Evolutionary conservation across 2,888 invertebrate species (phyloP).

Genomic region (Elaeidobius kamerunicus): DNA sequence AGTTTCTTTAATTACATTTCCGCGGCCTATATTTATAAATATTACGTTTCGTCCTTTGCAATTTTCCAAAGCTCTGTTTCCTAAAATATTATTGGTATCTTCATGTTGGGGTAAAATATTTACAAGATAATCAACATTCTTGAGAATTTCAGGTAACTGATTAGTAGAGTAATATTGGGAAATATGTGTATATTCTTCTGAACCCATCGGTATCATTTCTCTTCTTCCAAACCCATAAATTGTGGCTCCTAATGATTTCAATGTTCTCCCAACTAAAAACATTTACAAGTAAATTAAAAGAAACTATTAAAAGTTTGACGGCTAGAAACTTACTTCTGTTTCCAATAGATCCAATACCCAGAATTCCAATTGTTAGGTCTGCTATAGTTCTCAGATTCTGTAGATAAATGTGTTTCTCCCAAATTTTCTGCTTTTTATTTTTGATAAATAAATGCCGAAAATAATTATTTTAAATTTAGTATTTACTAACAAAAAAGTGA

Average conservation of each 20-base stretch:
- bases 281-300: no score
- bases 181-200: slow-evolving; percentile 29
- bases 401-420: not conserved
- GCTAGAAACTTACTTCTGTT: slow-evolving; percentile 43
- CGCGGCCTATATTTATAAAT: slow-evolving; percentile 59
- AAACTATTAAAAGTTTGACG: no score
- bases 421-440: slow-evolving; percentile 30
- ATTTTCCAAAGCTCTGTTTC: slow-evolving; percentile 49
- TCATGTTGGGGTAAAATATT: slow-evolving; percentile 54
- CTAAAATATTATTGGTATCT: slow-evolving; percentile 52
- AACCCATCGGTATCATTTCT: slow-evolving; percentile 19
- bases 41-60: slow-evolving; percentile 51
- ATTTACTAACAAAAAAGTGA: no score
- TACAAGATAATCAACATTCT: slow-evolving; percentile 54
- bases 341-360: slow-evolving; percentile 56
- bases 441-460: no score
- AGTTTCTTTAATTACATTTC: slow-evolving; percentile 52
- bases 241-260: slow-evolving; percentile 51
- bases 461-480: no score
- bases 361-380: slow-evolving; percentile 53
- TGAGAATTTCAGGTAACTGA: slow-evolving; percentile 45
- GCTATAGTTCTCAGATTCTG: slow-evolving; percentile 46
- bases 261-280: slow-evolving; percentile 48
- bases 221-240: slow-evolving; percentile 37
- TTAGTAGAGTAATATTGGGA: slow-evolving; percentile 42